These are phyloP conservation scores for Anas bahamensis DNA, from an alignment of 2,797 vertebrate genomes.

Conservation along the genomic window DNA sequence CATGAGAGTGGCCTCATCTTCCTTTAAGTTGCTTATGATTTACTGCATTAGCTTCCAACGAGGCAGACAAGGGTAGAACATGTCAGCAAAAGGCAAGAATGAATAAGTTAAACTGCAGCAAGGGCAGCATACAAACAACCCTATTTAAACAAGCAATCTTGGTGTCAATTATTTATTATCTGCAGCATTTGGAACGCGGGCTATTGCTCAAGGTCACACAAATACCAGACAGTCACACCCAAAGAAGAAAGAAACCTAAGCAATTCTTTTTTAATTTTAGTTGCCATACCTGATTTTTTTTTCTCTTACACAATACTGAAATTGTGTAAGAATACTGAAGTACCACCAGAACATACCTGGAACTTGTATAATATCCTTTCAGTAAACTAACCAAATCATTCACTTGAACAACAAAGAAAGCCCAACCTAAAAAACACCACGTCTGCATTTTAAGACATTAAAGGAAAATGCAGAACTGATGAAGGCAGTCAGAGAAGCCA, in stretches of 20 bases:
- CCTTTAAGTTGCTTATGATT: background rate
- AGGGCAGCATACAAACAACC: background rate
- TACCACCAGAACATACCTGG: background rate
- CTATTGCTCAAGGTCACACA: constrained; percentile 6
- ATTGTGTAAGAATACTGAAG: no score
- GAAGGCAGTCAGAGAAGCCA: background rate
- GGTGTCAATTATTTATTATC: constrained; percentile 33
- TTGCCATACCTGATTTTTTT: background rate
- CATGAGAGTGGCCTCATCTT: background rate
- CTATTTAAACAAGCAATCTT: background rate
- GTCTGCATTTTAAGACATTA: background rate
- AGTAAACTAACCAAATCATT: background rate
- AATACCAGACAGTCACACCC: background rate
- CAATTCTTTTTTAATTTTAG: background rate
- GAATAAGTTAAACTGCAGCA: background rate
- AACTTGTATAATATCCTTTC: background rate
- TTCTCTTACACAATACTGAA: background rate
- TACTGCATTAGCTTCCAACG: background rate
- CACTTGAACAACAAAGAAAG: background rate
- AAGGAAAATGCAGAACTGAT: background rate
- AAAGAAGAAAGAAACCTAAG: background rate
- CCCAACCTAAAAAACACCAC: background rate
- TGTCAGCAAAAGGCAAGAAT: constrained; percentile 24
- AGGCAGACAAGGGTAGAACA: background rate
- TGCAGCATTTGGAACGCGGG: background rate